Percentiles rank a stretch among this genome's conserved stretches.
Conservation (phyloP, 2,888 invertebrate species). For the Perizoma affinitatum region DNA sequence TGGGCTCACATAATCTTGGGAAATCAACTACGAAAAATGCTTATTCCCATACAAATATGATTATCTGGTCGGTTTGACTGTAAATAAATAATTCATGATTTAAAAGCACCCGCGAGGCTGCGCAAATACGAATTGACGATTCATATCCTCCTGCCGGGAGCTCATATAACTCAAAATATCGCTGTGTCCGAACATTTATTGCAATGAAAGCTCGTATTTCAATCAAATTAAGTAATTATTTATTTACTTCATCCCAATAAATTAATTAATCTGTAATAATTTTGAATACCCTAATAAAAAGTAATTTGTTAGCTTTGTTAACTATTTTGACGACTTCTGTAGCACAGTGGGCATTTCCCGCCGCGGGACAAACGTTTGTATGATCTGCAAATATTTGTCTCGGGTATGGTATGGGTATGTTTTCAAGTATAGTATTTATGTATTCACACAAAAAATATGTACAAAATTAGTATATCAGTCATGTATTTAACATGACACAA, state of each 20-base stretch:
- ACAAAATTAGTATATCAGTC: too few species aligned
- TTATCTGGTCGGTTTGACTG: slow-evolving; percentile 38
- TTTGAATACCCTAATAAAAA: slow-evolving; percentile 29
- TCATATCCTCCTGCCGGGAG: slow-evolving; percentile 27
- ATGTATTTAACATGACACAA: too few species aligned
- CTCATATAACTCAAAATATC: slow-evolving; percentile 37
- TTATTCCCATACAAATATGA: slow-evolving; percentile 23
- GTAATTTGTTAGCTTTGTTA: slow-evolving; percentile 18
- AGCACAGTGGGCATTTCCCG: too few species aligned
- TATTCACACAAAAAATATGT: too few species aligned
- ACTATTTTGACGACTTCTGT: too few species aligned
- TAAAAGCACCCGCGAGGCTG: slow-evolving; percentile 38
- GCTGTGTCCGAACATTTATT: slow-evolving; percentile 25
- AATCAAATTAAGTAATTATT: slow-evolving; percentile 38
- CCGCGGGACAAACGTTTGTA: too few species aligned
- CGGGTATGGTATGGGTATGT: too few species aligned
- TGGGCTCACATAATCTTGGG: slow-evolving; percentile 1
- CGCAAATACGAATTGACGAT: slow-evolving; percentile 31
- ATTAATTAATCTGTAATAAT: slow-evolving; percentile 30
- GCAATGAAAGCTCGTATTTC: slow-evolving; percentile 33
- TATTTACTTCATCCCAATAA: slow-evolving; percentile 29
- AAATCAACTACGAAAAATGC: slow-evolving; percentile 16
- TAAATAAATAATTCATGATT: slow-evolving; percentile 46
- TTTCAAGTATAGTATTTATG: too few species aligned
- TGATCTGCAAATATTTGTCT: too few species aligned